Conservation (phyloP, 2,888 invertebrate species). For the Homarus gammarus region DNA sequence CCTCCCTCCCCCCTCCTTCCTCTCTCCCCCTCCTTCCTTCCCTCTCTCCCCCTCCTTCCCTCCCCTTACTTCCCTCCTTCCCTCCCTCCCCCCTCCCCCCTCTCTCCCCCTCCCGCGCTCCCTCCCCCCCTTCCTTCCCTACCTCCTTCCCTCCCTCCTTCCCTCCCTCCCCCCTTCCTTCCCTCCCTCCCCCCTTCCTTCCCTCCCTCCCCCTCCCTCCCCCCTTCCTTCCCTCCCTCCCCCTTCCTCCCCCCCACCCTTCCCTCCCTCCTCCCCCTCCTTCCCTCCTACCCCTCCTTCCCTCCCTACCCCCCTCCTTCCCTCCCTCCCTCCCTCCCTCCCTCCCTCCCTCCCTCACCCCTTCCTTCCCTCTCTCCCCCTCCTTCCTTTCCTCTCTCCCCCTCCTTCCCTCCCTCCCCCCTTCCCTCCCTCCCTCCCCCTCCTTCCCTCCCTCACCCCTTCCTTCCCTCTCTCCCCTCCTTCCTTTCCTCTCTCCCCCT, state of each 20-base stretch:
- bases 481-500: background rate
- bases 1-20: background rate
- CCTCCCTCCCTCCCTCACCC: slow-evolving; percentile 14
- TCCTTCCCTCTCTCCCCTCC: background rate
- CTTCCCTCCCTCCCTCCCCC: slow-evolving; percentile 22
- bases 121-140: slow-evolving; percentile 6
- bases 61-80: too few relatives aligned
- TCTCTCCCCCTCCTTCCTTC: background rate
- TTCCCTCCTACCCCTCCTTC: too few relatives aligned
- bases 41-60: background rate
- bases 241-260: background rate
- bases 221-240: slow-evolving; percentile 21
- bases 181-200: slow-evolving; percentile 39
- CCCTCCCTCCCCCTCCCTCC: slow-evolving; percentile 15
- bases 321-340: slow-evolving; percentile 20
- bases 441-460: background rate
- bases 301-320: background rate
- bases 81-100: too few relatives aligned
- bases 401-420: slow-evolving; percentile 6
- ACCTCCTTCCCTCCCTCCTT: too few relatives aligned
- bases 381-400: background rate
- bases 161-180: too few relatives aligned
- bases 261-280: slow-evolving; percentile 17
- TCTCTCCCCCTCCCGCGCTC: slow-evolving; percentile 15
- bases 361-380: too few relatives aligned